phyloP scores from a whole-genome alignment of 1,140 invertebrate species.

The Pseudomyrmex pallidus region DNA sequence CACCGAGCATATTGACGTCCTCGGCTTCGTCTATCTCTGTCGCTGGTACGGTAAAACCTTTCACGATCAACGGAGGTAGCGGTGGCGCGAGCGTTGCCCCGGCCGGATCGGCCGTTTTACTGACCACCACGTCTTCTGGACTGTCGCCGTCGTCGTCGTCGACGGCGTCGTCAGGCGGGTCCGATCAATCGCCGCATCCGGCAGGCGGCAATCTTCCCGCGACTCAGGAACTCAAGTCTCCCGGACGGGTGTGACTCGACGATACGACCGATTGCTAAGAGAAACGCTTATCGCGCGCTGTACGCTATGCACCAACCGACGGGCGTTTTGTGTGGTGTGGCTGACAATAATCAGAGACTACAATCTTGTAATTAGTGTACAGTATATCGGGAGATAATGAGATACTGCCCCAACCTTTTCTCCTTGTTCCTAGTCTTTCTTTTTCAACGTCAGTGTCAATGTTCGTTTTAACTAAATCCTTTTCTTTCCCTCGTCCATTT shows the following conservation, averaged over 20 bases:
- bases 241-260: constrained; percentile 82
- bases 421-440: constrained; percentile 36
- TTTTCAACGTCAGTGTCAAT: neutral
- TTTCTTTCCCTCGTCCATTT: neutral
- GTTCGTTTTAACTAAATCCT: constrained; percentile 30
- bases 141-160: constrained; percentile 84
- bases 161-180: constrained; percentile 81
- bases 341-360: constrained; percentile 85
- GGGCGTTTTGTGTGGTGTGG: constrained; percentile 76
- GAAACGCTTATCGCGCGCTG: constrained; percentile 18
- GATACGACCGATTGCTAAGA: constrained; percentile 23
- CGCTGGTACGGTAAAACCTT: constrained; percentile 71
- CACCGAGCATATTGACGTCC: constrained; percentile 79
- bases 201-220: constrained; percentile 72
- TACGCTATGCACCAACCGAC: constrained; percentile 44
- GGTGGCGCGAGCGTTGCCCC: constrained; percentile 16
- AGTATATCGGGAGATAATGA: constrained; percentile 67
- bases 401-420: constrained; percentile 44
- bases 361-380: constrained; percentile 85
- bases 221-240: constrained; percentile 82
- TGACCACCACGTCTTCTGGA: constrained; percentile 80
- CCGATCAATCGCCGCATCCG: constrained; percentile 83
- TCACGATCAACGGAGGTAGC: constrained; percentile 76
- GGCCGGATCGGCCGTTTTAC: constrained; percentile 65
- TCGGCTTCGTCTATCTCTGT: constrained; percentile 79